Evolutionary conservation across 2,797 vertebrate genomes (phyloP).

Genomic region (Fundulus diaphanus): DNA sequence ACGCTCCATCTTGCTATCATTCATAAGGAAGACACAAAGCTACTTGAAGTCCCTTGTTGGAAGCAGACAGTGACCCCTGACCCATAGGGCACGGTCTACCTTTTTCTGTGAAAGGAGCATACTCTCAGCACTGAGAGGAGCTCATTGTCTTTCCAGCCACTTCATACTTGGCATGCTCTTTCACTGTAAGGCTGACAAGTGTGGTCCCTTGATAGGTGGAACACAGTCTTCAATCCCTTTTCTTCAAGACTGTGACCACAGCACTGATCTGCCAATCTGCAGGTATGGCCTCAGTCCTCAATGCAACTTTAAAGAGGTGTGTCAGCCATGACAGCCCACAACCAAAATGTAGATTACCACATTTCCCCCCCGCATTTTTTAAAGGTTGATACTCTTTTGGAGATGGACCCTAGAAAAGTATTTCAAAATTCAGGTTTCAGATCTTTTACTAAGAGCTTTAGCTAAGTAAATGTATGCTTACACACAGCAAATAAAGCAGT

Average conservation of each 20-base stretch:
- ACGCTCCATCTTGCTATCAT: neutral
- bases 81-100: neutral
- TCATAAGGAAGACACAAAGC: neutral
- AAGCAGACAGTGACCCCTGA: neutral
- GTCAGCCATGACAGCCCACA: neutral
- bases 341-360: neutral
- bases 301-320: neutral
- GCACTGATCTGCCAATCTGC: neutral
- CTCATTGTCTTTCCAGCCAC: neutral
- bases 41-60: neutral
- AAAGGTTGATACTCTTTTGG: neutral
- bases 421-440: neutral
- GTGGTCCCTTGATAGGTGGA: neutral
- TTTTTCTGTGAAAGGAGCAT: neutral
- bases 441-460: constrained; percentile 21
- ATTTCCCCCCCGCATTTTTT: neutral
- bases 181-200: neutral
- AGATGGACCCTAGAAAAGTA: neutral
- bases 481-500: constrained; percentile 36
- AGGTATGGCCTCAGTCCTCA: neutral
- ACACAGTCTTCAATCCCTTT: neutral
- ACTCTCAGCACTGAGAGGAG: neutral
- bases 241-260: neutral
- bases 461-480: constrained; percentile 45
- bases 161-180: neutral